Evolutionary conservation across 1,140 invertebrate genomes (phyloP).

Genomic region (Caenorhabditis briggsae): DNA sequence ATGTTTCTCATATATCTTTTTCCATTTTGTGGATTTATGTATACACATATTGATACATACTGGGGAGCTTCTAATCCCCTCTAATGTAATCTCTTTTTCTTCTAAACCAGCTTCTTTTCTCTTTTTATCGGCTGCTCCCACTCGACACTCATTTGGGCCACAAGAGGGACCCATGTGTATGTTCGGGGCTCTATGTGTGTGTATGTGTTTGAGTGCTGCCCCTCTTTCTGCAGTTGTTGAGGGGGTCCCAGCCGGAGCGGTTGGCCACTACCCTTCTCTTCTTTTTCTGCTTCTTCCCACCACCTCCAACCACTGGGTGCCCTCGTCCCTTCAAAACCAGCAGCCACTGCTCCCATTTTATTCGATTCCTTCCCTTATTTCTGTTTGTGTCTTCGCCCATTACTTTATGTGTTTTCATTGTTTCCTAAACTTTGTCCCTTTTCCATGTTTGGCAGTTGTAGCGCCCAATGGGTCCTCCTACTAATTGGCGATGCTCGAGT

Average conservation of each 20-base stretch:
- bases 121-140: constrained; percentile 50
- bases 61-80: constrained; percentile 1
- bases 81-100: constrained; percentile 29
- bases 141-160: constrained; percentile 45
- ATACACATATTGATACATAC: background rate
- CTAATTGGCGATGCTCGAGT: constrained; percentile 35
- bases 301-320: constrained; percentile 27
- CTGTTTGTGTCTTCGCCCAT: constrained; percentile 39
- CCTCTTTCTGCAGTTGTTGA: constrained; percentile 32
- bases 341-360: constrained; percentile 17
- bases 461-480: background rate
- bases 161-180: constrained; percentile 51
- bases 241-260: constrained; percentile 30
- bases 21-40: background rate
- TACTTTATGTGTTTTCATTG: constrained; percentile 38
- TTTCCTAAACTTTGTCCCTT: constrained; percentile 17
- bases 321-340: constrained; percentile 4
- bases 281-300: background rate
- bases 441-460: background rate
- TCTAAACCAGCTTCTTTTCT: background rate
- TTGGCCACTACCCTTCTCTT: constrained; percentile 25
- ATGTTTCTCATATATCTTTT: background rate
- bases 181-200: constrained; percentile 51
- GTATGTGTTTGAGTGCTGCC: constrained; percentile 45
- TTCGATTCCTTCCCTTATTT: constrained; percentile 25